A percentile compares a stretch with the other conserved stretches of the same genome.
These are phyloP conservation scores for Sitta carolinensis DNA, from an alignment of 2,797 vertebrate genomes.

Conservation along the genomic window DNA sequence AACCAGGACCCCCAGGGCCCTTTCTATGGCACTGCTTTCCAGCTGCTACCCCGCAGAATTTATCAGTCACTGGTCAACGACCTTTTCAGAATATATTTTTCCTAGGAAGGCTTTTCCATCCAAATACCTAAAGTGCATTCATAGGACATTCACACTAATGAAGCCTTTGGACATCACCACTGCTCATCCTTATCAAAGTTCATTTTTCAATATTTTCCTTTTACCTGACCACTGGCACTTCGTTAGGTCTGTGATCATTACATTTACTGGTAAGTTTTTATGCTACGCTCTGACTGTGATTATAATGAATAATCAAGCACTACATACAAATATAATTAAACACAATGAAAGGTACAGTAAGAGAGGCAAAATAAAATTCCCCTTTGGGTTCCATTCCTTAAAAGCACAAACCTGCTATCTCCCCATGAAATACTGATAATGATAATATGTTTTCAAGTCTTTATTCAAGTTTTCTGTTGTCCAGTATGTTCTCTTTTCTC, in stretches of 20 bases:
- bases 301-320: neutral
- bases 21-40: neutral
- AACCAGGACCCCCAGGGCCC: fast-evolving
- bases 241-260: neutral
- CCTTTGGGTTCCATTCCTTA: neutral
- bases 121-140: neutral
- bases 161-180: neutral
- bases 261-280: neutral
- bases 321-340: neutral
- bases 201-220: neutral
- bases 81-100: neutral
- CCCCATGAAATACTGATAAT: neutral
- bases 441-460: neutral
- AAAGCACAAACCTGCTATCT: neutral
- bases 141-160: neutral
- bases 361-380: neutral
- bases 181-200: neutral
- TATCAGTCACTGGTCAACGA: neutral
- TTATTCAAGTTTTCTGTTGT: neutral
- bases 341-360: neutral
- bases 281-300: neutral
- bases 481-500: neutral
- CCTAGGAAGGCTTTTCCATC: neutral
- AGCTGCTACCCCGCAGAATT: neutral
- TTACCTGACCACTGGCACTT: neutral